Conservation (phyloP, 1,140 invertebrate species). For the Drosophila azteca region DNA sequence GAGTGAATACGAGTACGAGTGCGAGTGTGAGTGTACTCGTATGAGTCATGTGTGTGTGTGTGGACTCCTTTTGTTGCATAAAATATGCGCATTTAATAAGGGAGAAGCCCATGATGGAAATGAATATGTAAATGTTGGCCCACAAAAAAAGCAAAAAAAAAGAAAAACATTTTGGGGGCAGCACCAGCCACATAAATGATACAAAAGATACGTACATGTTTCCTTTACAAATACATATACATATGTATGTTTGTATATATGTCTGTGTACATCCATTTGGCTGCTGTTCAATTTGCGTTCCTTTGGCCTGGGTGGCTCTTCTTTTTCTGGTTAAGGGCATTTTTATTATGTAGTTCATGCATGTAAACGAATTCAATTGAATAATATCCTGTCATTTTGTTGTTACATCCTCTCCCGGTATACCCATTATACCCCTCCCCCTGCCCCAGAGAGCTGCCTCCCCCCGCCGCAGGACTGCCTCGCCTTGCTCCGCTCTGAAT, state of each 20-base stretch:
- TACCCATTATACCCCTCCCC: constrained; percentile 27
- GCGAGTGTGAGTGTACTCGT: constrained; percentile 18
- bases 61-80: constrained; percentile 59
- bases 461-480: background rate
- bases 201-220: constrained; percentile 64
- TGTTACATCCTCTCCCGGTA: constrained; percentile 46
- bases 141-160: constrained; percentile 40
- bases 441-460: background rate
- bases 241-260: constrained; percentile 4
- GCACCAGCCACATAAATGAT: constrained; percentile 37
- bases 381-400: constrained; percentile 82
- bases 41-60: constrained; percentile 25
- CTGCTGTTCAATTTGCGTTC: constrained; percentile 63
- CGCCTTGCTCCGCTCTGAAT: no score
- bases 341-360: constrained; percentile 80
- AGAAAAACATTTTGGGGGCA: constrained; percentile 42
- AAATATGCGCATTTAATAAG: constrained; percentile 81
- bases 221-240: constrained; percentile 10
- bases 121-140: constrained; percentile 68
- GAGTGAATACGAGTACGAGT: constrained; percentile 20
- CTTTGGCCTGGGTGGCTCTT: constrained; percentile 13
- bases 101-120: constrained; percentile 26
- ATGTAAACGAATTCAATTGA: constrained; percentile 82
- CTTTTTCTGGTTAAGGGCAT: constrained; percentile 60
- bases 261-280: constrained; percentile 44